Percentiles rank a stretch among this genome's conserved stretches.
Evolutionary conservation across 2,888 invertebrate genomes (phyloP).

Genomic region (Leptogaster cylindrica): DNA sequence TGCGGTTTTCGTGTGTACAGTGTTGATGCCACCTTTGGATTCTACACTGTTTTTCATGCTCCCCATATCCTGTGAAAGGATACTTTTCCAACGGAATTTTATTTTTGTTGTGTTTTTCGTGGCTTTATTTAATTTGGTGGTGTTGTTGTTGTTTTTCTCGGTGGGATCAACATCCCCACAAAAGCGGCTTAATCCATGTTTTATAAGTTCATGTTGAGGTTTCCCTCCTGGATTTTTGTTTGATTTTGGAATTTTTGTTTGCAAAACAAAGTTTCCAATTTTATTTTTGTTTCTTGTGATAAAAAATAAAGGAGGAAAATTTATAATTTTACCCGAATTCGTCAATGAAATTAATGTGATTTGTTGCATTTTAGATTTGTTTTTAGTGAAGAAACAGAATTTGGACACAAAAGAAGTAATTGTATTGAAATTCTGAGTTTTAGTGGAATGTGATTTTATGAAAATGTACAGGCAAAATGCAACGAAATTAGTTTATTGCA

Average conservation of each 20-base stretch:
- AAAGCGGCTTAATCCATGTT: constrained; percentile 29
- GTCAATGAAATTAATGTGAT: too few species aligned
- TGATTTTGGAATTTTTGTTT: background rate
- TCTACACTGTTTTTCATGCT: background rate
- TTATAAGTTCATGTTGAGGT: constrained; percentile 23
- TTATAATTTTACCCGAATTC: too few species aligned
- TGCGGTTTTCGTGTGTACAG: constrained; percentile 13
- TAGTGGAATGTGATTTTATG: too few species aligned
- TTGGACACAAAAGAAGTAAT: too few species aligned
- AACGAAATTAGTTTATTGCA: too few species aligned
- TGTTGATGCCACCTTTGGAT: constrained; percentile 1
- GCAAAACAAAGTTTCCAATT: too few species aligned
- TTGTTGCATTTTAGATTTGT: too few species aligned
- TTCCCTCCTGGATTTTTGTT: background rate
- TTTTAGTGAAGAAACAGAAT: too few species aligned
- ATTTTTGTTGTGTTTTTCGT: background rate
- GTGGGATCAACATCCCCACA: constrained; percentile 1
- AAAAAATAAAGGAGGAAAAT: too few species aligned
- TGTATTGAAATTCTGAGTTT: too few species aligned
- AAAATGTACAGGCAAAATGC: too few species aligned
- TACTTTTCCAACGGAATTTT: background rate
- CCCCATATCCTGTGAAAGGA: background rate
- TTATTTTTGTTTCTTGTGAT: too few species aligned
- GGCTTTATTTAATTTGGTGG: background rate
- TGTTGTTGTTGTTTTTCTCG: background rate